phyloP scores from a whole-genome alignment of 2,888 invertebrate species.

The Gnatocerus cornutus region DNA sequence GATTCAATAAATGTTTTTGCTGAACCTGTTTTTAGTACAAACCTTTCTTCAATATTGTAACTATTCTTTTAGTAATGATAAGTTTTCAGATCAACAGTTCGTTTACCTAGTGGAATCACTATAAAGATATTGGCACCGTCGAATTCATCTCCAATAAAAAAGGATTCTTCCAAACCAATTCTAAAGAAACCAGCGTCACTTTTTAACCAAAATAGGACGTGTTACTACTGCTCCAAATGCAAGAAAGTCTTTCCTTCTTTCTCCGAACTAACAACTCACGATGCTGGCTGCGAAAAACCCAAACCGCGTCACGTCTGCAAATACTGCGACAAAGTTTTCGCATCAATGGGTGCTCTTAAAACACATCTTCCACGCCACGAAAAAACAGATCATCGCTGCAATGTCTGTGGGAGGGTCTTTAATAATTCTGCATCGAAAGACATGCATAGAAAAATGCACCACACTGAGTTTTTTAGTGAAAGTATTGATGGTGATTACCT shows the following conservation, averaged over 20 bases:
- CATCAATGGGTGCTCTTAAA: not conserved
- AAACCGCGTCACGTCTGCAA: not conserved
- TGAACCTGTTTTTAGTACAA: no score
- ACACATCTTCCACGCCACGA: not conserved
- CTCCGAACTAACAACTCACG: not conserved
- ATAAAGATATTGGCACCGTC: not conserved
- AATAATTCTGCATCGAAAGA: not conserved
- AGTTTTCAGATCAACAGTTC: conserved; percentile 7
- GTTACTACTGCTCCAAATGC: not conserved
- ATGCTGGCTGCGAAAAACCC: not conserved
- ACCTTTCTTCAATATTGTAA: no score
- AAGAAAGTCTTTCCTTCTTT: not conserved
- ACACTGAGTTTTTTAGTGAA: not conserved
- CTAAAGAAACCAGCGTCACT: not conserved
- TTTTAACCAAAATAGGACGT: not conserved
- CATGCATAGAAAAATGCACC: not conserved
- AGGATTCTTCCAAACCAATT: not conserved
- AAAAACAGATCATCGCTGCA: not conserved
- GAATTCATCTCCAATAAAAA: not conserved
- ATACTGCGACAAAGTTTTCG: conserved; percentile 2
- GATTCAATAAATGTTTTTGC: no score
- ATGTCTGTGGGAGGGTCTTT: not conserved
- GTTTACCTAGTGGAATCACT: conserved; percentile 5
- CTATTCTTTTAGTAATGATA: no score
- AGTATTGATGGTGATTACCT: not conserved